Evolutionary conservation across 2,888 invertebrate species (phyloP), one percentile per base, ranked within the genome.

Genomic region (Eupithecia tripunctaria): DNA sequence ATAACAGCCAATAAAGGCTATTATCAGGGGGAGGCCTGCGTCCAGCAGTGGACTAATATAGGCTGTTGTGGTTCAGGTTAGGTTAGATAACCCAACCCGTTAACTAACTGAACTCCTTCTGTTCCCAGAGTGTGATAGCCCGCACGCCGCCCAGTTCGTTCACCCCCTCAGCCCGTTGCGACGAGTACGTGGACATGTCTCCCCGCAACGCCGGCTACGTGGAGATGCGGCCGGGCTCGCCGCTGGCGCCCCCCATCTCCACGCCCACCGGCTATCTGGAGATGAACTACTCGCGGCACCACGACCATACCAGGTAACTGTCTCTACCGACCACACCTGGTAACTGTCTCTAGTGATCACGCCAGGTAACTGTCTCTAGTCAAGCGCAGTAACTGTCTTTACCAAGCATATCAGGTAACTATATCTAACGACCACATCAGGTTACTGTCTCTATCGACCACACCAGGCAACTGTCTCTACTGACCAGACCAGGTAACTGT

Each of bases 151-250:
- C 84, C 63, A 32, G 63, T 3, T 32, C 36, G n/a, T 18, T 29
- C 36, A 32, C 21, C 36, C 36, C 36, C 6, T n/a, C 36, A 32
- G 32, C 63, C 6, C 63, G 38, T 7, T 18, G 32, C 5, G 93
- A 93, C 83, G 94, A 94, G 76, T 95, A 95, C 85, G 93, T 95
- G 70, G 94, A 93, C 86, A 95, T 95, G 94, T 90, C 91, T 0
- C 91, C 89, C 27, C 89, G 88, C 36, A 90, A 83, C 86, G 89
- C 92, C 60, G 96, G 95, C 64, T 96, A 96, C 89, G 93, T 96
- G 77, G 96, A 96, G 86, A 96, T 96, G 96, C 92, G 92, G 80
- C 94, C 84, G 84, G 93, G 87, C 66, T 86, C 86, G 78, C 78
- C 72, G 64, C 77, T 56, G 76, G 72, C 47, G 73, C 76, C 79